Base-by-base conservation (phyloP, 2,113 vertebrate genomes). In the Coryphaenoides rupestris region DNA sequence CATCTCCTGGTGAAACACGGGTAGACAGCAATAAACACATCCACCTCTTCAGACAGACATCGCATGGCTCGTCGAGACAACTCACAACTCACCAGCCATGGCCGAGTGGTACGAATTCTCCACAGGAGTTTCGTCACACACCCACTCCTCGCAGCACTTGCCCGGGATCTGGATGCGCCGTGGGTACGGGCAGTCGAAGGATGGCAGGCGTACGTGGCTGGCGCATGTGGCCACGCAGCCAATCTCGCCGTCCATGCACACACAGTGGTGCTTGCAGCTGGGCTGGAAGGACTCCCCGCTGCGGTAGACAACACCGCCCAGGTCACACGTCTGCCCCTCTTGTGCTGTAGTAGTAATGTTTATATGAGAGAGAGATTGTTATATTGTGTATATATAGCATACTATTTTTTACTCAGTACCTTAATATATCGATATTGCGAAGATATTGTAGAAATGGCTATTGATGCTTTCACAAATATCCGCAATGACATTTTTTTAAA, bases 121-220 rank as follows among this genome's bases (percentile, higher is more conserved):
- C 62, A 80, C 26, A 0, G 70, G 68, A 1, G 61, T 78, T 64
- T 86, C 69, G 45, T 88, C 81, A 0, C 92, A 93, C 61, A 87
- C n/a, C 92, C 91, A 93, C 74, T 93, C 92, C 55, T 92, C 91
- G 0, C 92, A 92, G 84, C 92, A 93, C n/a, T 84, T 85, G 2
- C 83, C 81, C 12, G n/a, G 86, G 1, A 84, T 47, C 59, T 76
- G 85, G 46, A 90, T 75, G n/a, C 86, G 71, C 0, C 55, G 85
- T 0, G 89, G 91, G 26, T 53, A 82, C 0, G 89, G 92, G 64
- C 92, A 93, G 21, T 88, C 82, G 0, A 86, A 78, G 7, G 89
- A 89, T 0, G 90, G 88, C 68, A 92, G 86, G 2, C 55, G 83
- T 58, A 90, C 59, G 21, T 82, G 69, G 0, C 81, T 75, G 0